phyloP scores from a whole-genome alignment of 2,888 invertebrate genomes.

The Saturnia pavonia region DNA sequence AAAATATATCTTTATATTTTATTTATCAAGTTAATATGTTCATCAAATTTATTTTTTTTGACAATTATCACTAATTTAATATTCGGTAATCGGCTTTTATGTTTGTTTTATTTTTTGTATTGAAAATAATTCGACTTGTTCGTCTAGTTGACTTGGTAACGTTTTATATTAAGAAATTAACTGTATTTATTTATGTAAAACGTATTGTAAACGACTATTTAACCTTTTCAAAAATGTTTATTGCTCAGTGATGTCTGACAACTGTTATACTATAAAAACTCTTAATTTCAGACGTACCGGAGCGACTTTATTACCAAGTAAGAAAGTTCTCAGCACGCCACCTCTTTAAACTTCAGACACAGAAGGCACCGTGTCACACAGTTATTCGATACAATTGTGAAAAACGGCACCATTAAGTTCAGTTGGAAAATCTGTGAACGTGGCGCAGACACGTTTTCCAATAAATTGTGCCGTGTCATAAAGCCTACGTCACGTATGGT shows the following conservation, averaged over 20 bases:
- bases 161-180: too few relatives aligned
- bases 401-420: constrained; percentile 26
- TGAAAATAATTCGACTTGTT: too few relatives aligned
- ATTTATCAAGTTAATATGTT: too few relatives aligned
- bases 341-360: constrained; percentile 25
- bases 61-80: too few relatives aligned
- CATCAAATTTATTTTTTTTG: too few relatives aligned
- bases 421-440: constrained; percentile 42
- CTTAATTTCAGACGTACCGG: constrained; percentile 27
- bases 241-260: background rate
- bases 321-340: constrained; percentile 37
- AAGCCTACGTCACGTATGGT: constrained; percentile 55
- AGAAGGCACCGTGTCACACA: constrained; percentile 22
- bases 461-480: constrained; percentile 62
- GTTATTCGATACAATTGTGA: constrained; percentile 21
- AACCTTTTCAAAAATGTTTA: too few relatives aligned
- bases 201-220: too few relatives aligned
- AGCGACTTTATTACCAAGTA: constrained; percentile 37
- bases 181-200: too few relatives aligned
- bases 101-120: too few relatives aligned
- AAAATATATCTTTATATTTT: too few relatives aligned
- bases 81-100: too few relatives aligned
- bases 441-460: constrained; percentile 58
- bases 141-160: too few relatives aligned
- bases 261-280: background rate